phyloP scores from a whole-genome alignment of 2,888 invertebrate genomes.

The Chirona hameri region DNA sequence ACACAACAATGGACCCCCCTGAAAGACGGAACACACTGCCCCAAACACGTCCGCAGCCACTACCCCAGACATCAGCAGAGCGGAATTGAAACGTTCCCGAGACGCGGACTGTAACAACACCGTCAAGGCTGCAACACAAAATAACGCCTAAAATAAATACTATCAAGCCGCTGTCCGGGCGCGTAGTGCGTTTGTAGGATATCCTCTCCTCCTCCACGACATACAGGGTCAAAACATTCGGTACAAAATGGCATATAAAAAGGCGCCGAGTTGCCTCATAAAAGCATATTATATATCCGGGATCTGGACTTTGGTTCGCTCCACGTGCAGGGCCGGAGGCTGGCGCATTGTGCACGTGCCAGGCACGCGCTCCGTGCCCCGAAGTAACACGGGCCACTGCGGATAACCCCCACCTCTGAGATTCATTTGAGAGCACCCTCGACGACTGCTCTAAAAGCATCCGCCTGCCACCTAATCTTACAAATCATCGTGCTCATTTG shows the following conservation, averaged over 20 bases:
- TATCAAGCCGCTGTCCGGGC: neutral
- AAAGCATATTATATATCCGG: neutral
- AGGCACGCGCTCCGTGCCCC: neutral
- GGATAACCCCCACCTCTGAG: neutral
- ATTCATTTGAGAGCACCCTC: neutral
- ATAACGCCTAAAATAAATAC: neutral
- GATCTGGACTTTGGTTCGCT: neutral
- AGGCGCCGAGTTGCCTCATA: neutral
- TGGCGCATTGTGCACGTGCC: neutral
- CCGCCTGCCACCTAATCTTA: neutral
- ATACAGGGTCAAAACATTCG: neutral
- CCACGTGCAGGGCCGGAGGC: neutral
- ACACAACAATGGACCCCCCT: neutral
- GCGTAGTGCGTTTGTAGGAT: neutral
- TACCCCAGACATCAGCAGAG: neutral
- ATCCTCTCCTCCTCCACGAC: neutral
- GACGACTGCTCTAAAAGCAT: neutral
- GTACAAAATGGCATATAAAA: slow-evolving; percentile 3
- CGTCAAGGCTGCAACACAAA: neutral
- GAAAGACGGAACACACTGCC: neutral
- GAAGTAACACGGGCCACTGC: neutral
- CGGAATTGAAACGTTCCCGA: neutral
- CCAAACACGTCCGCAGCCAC: neutral
- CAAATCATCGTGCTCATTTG: neutral
- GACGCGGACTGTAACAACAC: neutral